These are phyloP conservation scores for Orgyia antiqua DNA, from an alignment of 2,888 invertebrate species.

Conservation along the genomic window DNA sequence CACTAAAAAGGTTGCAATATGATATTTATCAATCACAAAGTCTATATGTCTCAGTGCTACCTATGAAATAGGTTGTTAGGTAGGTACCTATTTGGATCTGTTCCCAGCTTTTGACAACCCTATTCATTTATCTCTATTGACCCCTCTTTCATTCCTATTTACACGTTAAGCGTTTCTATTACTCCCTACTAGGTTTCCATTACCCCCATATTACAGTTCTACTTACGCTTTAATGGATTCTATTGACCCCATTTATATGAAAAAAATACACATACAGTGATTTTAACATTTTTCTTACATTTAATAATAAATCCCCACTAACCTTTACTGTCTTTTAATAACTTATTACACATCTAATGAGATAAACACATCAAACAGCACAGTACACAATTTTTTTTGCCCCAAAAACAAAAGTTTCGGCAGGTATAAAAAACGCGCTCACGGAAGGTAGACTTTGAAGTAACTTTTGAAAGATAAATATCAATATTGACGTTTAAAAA, in stretches of 20 bases:
- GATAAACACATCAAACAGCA: constrained; percentile 6
- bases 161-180: constrained; percentile 7
- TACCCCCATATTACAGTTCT: constrained; percentile 9
- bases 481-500: constrained; percentile 6
- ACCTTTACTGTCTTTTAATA: constrained; percentile 10
- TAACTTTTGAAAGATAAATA: constrained; percentile 7
- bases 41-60: constrained; percentile 1
- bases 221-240: constrained; percentile 10
- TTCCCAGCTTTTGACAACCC: constrained; percentile 11
- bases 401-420: constrained; percentile 6
- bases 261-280: constrained; percentile 7
- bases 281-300: constrained; percentile 5
- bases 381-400: constrained; percentile 3
- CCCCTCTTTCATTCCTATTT: constrained; percentile 10
- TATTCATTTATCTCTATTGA: constrained; percentile 9
- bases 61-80: constrained; percentile 1
- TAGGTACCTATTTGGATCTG: constrained; percentile 3
- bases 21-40: constrained; percentile 6
- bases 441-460: constrained; percentile 7
- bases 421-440: constrained; percentile 7
- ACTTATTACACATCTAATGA: constrained; percentile 6
- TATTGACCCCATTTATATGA: constrained; percentile 10
- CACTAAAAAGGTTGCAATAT: constrained; percentile 7
- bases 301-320: constrained; percentile 9
- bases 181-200: constrained; percentile 9